These are phyloP conservation scores for Sylvietta virens DNA, from an alignment of 2,113 vertebrate species.

Conservation along the genomic window DNA sequence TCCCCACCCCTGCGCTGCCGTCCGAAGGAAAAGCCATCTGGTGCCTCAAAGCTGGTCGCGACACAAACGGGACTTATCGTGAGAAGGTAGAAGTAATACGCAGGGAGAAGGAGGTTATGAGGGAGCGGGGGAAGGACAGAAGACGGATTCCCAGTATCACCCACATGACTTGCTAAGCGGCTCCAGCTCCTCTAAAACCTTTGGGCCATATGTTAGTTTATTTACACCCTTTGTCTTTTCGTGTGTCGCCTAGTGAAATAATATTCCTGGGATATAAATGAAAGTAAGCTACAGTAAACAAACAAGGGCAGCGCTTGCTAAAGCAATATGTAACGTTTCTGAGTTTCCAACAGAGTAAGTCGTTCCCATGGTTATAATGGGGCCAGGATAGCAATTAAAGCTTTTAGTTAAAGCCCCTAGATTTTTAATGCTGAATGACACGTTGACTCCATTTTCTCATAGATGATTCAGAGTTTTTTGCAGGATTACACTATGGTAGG, in stretches of 20 bases:
- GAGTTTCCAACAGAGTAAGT: not conserved
- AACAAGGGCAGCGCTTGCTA: not conserved
- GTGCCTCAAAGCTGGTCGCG: not conserved
- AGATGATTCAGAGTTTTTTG: not conserved
- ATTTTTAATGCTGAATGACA: slow-evolving; percentile 16
- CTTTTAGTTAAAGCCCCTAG: not conserved
- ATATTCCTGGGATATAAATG: slow-evolving; percentile 18
- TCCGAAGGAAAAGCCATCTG: not conserved
- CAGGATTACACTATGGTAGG: not conserved
- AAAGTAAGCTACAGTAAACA: not conserved
- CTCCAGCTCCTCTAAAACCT: slow-evolving; percentile 49
- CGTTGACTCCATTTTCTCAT: not conserved
- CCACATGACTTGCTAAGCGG: slow-evolving; percentile 51
- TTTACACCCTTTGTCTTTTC: slow-evolving; percentile 44
- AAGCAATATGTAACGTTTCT: not conserved
- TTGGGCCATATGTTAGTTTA: slow-evolving; percentile 55
- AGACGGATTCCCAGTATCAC: not conserved
- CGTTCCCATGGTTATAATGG: not conserved
- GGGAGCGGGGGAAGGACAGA: not conserved
- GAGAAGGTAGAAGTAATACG: slow-evolving; percentile 17
- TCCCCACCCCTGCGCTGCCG: not conserved
- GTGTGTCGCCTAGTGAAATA: not conserved
- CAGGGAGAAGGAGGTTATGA: not conserved
- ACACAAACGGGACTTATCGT: not conserved
- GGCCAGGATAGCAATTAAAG: not conserved